Percentiles rank a stretch among this genome's conserved stretches.
Conservation (phyloP, 2,113 vertebrate species). For the Motacilla alba region DNA sequence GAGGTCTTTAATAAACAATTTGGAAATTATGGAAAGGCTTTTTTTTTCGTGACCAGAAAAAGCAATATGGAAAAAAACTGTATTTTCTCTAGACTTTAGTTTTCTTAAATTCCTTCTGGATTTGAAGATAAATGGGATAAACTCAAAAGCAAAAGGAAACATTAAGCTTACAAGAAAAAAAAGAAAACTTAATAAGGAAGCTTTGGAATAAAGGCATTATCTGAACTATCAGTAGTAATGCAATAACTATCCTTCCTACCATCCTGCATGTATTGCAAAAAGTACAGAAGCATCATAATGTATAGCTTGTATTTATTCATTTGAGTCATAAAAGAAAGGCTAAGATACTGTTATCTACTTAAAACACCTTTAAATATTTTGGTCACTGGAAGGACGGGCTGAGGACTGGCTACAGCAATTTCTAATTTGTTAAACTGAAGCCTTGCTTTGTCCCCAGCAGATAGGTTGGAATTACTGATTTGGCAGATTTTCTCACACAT, state of each 20-base stretch:
- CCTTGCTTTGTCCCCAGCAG: not conserved
- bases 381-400: constrained; percentile 8
- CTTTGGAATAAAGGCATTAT: constrained; percentile 12
- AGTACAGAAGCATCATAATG: not conserved
- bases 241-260: not conserved
- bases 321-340: constrained; percentile 23
- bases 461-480: constrained; percentile 58
- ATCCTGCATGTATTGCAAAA: not conserved
- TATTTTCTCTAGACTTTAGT: not conserved
- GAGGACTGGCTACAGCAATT: constrained; percentile 8
- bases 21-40: not conserved
- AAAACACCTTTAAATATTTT: constrained; percentile 61
- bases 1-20: not conserved
- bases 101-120: not conserved
- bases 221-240: constrained; percentile 1
- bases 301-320: constrained; percentile 27
- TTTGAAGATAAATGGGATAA: not conserved
- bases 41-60: not conserved
- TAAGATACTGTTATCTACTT: constrained; percentile 56
- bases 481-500: constrained; percentile 55
- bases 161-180: not conserved
- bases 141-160: not conserved
- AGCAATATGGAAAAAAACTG: not conserved
- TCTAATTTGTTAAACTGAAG: constrained; percentile 44
- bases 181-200: not conserved